Evolutionary conservation across 2,888 invertebrate genomes (phyloP).

Genomic region (Cyaniris semiargus): DNA sequence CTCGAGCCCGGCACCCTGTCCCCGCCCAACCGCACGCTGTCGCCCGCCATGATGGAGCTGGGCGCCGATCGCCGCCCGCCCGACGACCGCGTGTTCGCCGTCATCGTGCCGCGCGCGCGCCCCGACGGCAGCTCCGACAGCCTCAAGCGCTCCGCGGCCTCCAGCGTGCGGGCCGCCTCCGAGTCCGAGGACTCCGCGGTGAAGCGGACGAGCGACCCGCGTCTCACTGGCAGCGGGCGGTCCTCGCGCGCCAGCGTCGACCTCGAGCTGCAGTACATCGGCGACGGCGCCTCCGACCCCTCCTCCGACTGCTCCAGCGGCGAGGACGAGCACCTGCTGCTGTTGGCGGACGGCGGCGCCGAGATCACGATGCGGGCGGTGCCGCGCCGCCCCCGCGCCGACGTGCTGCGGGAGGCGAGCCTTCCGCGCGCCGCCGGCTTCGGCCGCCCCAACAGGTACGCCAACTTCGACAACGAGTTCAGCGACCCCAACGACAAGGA

Average conservation of each 20-base stretch:
- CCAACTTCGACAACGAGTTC: constrained; percentile 72
- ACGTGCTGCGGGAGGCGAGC: constrained; percentile 67
- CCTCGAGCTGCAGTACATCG: constrained; percentile 67
- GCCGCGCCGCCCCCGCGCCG: constrained; percentile 60
- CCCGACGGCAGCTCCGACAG: constrained; percentile 64
- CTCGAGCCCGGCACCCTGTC: constrained; percentile 73
- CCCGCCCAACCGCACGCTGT: constrained; percentile 72
- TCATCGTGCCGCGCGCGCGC: constrained; percentile 72
- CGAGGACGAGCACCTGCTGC: constrained; percentile 74
- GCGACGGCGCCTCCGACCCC: constrained; percentile 60
- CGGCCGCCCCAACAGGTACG: constrained; percentile 67
- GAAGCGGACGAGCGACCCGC: constrained; percentile 72
- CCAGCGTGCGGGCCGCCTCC: constrained; percentile 64
- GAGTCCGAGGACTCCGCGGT: constrained; percentile 71
- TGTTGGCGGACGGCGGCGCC: constrained; percentile 70
- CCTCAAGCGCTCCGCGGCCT: constrained; percentile 61
- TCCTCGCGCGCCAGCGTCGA: constrained; percentile 70
- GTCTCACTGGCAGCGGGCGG: constrained; percentile 62
- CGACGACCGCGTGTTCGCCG: constrained; percentile 70
- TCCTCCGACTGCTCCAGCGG: constrained; percentile 72
- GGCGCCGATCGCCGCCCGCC: constrained; percentile 56
- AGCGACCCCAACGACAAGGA: constrained; percentile 75
- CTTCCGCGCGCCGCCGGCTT: constrained; percentile 62
- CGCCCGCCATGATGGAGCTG: constrained; percentile 72
- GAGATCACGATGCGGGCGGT: constrained; percentile 74